A percentile compares a stretch with the other conserved stretches of the same genome.
Conservation (phyloP, 2,113 vertebrate genomes). For the Ophthalmotilapia sp. region DNA sequence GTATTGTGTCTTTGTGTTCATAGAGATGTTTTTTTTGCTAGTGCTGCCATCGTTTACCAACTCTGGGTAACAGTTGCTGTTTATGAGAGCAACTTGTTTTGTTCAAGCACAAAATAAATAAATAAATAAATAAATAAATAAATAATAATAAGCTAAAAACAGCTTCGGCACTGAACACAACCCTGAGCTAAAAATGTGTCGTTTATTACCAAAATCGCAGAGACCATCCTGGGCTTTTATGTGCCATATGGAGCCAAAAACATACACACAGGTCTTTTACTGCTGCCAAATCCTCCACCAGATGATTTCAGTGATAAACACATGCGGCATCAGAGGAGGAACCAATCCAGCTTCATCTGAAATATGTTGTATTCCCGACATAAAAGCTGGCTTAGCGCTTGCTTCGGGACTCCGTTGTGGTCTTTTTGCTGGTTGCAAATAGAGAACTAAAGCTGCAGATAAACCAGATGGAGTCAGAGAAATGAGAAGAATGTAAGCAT, state of each 20-base stretch:
- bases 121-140: background rate
- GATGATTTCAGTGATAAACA: constrained; percentile 14
- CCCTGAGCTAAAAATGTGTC: background rate
- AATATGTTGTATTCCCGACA: background rate
- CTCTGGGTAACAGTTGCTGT: background rate
- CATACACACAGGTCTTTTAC: background rate
- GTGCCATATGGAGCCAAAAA: background rate
- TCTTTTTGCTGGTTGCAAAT: background rate
- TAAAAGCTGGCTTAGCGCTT: background rate
- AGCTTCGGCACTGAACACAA: background rate
- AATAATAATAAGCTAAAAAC: background rate
- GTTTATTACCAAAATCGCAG: background rate
- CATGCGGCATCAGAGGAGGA: background rate
- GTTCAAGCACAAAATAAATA: background rate
- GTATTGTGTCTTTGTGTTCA: background rate
- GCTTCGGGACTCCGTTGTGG: background rate
- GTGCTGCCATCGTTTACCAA: background rate
- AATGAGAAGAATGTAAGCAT: background rate
- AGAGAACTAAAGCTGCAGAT: background rate
- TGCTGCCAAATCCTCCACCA: constrained; percentile 3
- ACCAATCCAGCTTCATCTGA: background rate
- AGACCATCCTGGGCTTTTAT: background rate
- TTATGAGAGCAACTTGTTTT: background rate
- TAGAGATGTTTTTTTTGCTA: background rate
- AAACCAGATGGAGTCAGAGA: background rate